Evolutionary conservation across 2,113 vertebrate genomes (phyloP), one percentile per base, ranked within the genome.

Genomic region (Seriola rivoliana): DNA sequence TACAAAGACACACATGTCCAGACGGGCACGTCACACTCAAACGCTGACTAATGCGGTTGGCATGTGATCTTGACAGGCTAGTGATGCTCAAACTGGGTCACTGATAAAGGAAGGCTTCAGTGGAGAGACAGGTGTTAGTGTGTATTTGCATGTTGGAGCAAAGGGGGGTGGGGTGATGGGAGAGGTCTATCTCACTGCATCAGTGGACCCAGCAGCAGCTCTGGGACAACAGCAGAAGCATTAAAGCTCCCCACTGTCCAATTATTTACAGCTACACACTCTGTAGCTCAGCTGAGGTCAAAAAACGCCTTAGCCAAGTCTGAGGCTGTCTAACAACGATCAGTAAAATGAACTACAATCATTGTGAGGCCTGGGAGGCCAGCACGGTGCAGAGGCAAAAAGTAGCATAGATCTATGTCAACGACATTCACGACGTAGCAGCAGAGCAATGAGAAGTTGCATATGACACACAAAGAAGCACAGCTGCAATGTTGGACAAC

Each of bases 241-340:
- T 76, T 58, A 75, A 81, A 83, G 74, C 66, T 85, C 85, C 81
- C 73, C 23, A 29, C 46, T 72, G 74, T 81, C 85, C 77, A 86
- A 73, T 91, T 90, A 89, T 89, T 89, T 85, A 81, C 80, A 67
- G 71, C 38, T 71, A 40, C 32, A 46, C 74, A 72, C 60, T 68
- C 64, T 38, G 76, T 13, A 46, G 40, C 71, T 80, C 68, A 67
- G 72, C 66, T 59, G 50, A 71, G 48, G 80, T 82, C 70, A 80
- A 55, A 29, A 71, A 72, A 75, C 50, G 71, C 29, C 64, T 57
- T 3, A 16, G 58, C 17, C 60, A 6, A 44, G 67, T 52, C 46
- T 72, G 65, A 78, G 25, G 48, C 60, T 62, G 29, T 75, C 70
- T 23, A 46, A 52, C 6, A n/a, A 21, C 14, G 19, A 83, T 70